Base-by-base conservation (phyloP, 2,888 invertebrate species). In the Anagyrus pseudococci region DNA sequence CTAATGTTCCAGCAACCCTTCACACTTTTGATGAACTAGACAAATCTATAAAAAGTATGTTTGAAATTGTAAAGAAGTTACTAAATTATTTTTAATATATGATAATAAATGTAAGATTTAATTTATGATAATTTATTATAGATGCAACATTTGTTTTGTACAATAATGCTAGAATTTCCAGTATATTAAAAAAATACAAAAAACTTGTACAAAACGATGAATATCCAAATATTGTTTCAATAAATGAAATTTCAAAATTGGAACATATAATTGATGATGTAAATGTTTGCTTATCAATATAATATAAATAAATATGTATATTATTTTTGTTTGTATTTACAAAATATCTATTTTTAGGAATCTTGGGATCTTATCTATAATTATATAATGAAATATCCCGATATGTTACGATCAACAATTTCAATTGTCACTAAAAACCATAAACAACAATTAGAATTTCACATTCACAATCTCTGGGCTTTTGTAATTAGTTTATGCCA, bases 81-180 rank as follows among this genome's bases (percentile, higher is more conserved):
- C n/a, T n/a, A n/a, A 22, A 56, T 48, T 22, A 37, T 37, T 50
- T 19, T 20, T 25, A 41, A 43, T 59, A 19, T 29, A 23, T 57
- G 44, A 65, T 47, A 25, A 58, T 56, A 8, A 58, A 48, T 8
- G n/a, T 33, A 25, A 59, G 55, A 57, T 17, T 44, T 49, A 20
- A 54, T 54, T 58, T 47, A 59, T 67, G 26, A 61, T 57, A 70
- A 49, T 82, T 82, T 25, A 22, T 47, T 26, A 37, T 77, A 91
- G 91, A 90, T 55, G 88, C 89, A 37, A 83, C 89, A 25, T 93
- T 92, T 77, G 85, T 92, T 61, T 81, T 93, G 26, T 93, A 93
- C 78, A 93, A 93, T 75, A 88, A 88, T 75, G 91, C 90, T 0
- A 85, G 93, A 67, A 75, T 93, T 54, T 85, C 87, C 71, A 85